Evolutionary conservation across 1,140 invertebrate genomes (phyloP).

Genomic region (Drosophila rhopaloa): DNA sequence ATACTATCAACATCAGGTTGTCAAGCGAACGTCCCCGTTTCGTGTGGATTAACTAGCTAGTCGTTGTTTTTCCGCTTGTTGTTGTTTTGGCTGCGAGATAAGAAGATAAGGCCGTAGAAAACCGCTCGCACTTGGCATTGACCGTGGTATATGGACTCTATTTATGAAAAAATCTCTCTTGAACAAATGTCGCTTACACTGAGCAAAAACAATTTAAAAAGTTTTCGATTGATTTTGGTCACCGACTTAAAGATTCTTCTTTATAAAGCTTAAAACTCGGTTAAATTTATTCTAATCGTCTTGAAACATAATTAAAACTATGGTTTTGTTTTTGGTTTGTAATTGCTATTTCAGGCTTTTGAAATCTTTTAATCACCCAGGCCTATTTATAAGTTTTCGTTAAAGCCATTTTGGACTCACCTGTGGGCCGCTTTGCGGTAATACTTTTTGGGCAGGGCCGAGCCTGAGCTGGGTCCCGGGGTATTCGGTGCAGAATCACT

Average conservation of each 20-base stretch:
- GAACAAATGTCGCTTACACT: conserved; percentile 2
- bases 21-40: conserved; percentile 28
- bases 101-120: conserved; percentile 53
- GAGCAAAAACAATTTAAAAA: too few relatives aligned
- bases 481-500: conserved; percentile 74
- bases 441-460: conserved; percentile 66
- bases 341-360: too few relatives aligned
- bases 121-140: conserved; percentile 55
- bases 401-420: conserved; percentile 37
- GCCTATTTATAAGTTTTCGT: too few relatives aligned
- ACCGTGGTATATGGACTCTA: conserved; percentile 42
- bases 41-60: conserved; percentile 37
- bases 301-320: too few relatives aligned
- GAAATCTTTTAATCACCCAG: too few relatives aligned
- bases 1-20: conserved; percentile 36
- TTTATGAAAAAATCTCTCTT: conserved; percentile 9
- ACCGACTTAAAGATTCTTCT: too few relatives aligned
- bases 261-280: too few relatives aligned
- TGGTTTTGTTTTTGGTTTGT: too few relatives aligned
- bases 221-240: background rate
- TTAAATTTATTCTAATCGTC: too few relatives aligned
- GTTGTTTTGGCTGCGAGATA: conserved; percentile 48
- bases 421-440: conserved; percentile 72
- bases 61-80: conserved; percentile 30
- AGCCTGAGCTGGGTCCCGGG: conserved; percentile 50